Evolutionary conservation across 2,888 invertebrate species (phyloP).

Genomic region (Alcis repandata): DNA sequence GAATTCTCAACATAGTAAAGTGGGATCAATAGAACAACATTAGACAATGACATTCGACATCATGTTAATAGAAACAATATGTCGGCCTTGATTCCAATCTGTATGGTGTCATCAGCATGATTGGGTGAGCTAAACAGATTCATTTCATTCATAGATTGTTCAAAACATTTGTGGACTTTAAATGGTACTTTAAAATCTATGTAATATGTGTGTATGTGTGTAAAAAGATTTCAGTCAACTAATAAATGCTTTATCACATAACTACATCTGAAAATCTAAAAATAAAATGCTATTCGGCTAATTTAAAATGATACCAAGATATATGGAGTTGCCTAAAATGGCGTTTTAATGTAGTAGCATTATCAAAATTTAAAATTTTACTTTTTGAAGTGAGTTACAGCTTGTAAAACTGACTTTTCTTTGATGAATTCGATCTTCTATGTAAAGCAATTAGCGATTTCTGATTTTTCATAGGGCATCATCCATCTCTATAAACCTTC

Average conservation of each 20-base stretch:
- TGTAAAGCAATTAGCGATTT: background rate
- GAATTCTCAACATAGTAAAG: conserved; percentile 30
- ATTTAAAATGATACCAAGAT: too few relatives aligned
- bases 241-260: too few relatives aligned
- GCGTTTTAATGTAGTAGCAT: too few relatives aligned
- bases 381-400: background rate
- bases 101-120: conserved; percentile 48
- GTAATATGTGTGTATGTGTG: too few relatives aligned
- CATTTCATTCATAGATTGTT: conserved; percentile 43
- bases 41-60: conserved; percentile 30
- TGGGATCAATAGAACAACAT: conserved; percentile 44
- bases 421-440: background rate
- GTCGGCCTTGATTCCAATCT: conserved; percentile 67
- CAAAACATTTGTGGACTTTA: background rate
- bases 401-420: background rate
- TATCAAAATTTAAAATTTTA: background rate
- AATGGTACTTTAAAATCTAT: too few relatives aligned
- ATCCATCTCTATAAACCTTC: conserved; percentile 26
- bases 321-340: too few relatives aligned
- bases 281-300: too few relatives aligned
- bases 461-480: background rate
- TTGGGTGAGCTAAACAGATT: conserved; percentile 51
- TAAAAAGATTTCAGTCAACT: too few relatives aligned
- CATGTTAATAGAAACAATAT: conserved; percentile 60
- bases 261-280: too few relatives aligned